phyloP scores from a whole-genome alignment of 2,113 vertebrate species.

The Balaeniceps rex region DNA sequence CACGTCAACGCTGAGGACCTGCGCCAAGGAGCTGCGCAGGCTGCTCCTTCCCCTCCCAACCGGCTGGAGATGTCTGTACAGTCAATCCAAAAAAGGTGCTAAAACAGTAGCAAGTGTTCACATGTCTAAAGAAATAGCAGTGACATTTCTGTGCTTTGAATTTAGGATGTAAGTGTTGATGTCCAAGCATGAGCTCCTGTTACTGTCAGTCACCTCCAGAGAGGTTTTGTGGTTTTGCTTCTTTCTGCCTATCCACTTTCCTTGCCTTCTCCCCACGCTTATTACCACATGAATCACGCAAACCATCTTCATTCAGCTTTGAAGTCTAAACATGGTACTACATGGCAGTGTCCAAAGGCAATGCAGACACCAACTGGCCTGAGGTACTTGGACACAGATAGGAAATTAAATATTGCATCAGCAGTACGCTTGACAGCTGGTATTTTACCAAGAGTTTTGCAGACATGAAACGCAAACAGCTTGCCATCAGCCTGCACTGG shows the following conservation, averaged over 20 bases:
- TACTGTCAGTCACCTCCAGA: not conserved
- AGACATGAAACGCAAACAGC: accelerated
- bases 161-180: not conserved
- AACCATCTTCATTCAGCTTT: not conserved
- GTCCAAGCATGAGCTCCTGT: not conserved
- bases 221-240: not conserved
- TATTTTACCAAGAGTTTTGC: not conserved
- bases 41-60: not conserved
- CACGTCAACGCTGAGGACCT: accelerated
- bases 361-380: not conserved
- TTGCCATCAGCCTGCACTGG: not conserved
- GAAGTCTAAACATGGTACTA: not conserved
- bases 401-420: not conserved
- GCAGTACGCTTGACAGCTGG: not conserved
- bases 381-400: not conserved
- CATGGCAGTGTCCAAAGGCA: not conserved
- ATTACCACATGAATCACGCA: not conserved
- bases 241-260: not conserved
- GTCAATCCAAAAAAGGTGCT: not conserved
- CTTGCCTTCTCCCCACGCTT: not conserved
- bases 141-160: not conserved
- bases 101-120: not conserved
- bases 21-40: accelerated
- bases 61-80: not conserved
- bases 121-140: not conserved